Evolutionary conservation across 2,113 vertebrate genomes (phyloP), one percentile per base, ranked within the genome.

Genomic region (Tapirus terrestris): DNA sequence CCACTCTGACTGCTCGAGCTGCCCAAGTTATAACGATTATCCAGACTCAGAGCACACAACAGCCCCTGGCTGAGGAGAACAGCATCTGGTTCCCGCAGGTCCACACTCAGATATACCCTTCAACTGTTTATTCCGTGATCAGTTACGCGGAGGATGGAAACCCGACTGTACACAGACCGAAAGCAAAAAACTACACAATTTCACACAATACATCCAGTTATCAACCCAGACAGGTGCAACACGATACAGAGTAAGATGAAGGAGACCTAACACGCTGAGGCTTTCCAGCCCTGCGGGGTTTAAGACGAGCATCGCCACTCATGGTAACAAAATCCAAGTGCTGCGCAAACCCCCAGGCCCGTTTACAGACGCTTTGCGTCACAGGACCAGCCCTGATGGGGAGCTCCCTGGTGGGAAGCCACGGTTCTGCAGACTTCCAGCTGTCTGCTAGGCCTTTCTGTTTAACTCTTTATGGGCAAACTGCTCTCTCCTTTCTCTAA

Each of bases 111-210:
- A 79, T 43, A 79, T 43, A 25, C n/a, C 7, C 29, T 45, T 45
- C 56, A 70, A 21, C 8, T 63, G 73, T 97, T 97, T 94, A 97
- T 97, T 97, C 77, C 83, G 21, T 12, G 4, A 58, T 65, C 73
- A 53, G 53, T 60, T 33, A 60, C 81, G 1, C 21, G 6, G 31
- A 75, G 53, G 48, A 45, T 1, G 43, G 70, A 61, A 21, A 70
- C 58, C 45, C 60, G 31, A 51, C 2, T 4, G 33, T 8, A 31
- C 31, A 43, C 2, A 86, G 79, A 61, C 0, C 25, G 45, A 94
- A 87, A 53, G 83, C 68, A 77, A 80, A 91, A 67, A 58, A 67
- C 48, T 12, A 77, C 5, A 45, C 68, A 72, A 43, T 39, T 72
- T 36, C 86, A 56, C 93, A 39, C 17, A 21, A 36, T 9, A 48